A percentile compares a stretch with the other conserved stretches of the same genome.
These are phyloP conservation scores for Acheta domesticus DNA, from an alignment of 2,888 invertebrate species.

Conservation along the genomic window DNA sequence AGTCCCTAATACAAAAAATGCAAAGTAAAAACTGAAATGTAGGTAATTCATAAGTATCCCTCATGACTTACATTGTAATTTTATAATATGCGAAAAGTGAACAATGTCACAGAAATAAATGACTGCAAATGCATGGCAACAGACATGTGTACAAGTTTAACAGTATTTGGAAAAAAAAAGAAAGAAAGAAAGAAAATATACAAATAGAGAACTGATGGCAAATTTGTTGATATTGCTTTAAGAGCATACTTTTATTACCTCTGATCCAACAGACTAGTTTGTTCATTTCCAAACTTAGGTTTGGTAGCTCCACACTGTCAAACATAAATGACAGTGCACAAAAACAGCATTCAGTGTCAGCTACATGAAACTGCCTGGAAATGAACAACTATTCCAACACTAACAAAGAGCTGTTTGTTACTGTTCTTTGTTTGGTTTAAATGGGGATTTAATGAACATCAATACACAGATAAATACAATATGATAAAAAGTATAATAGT, in stretches of 20 bases:
- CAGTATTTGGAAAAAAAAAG: too few species aligned
- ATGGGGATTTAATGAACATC: conserved; percentile 7
- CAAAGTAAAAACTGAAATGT: not conserved
- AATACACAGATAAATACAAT: conserved; percentile 18
- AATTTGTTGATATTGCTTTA: too few species aligned
- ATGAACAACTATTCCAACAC: not conserved
- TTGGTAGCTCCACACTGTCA: not conserved
- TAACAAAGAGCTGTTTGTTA: not conserved
- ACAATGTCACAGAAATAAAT: too few species aligned
- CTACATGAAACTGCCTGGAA: not conserved
- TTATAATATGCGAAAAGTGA: too few species aligned
- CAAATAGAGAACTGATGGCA: too few species aligned
- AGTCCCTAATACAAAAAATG: not conserved
- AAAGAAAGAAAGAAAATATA: too few species aligned
- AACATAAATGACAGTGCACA: not conserved
- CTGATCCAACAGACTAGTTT: not conserved
- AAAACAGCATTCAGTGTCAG: not conserved
- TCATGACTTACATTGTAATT: too few species aligned
- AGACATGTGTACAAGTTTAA: too few species aligned
- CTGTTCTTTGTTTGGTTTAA: conserved; percentile 2
- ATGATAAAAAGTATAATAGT: conserved; percentile 18
- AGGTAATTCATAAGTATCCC: not conserved
- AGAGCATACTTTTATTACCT: too few species aligned
- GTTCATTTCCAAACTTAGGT: not conserved
- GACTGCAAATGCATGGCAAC: too few species aligned